Base-by-base conservation (phyloP, 2,888 invertebrate genomes). In the Salpingus planirostris region DNA sequence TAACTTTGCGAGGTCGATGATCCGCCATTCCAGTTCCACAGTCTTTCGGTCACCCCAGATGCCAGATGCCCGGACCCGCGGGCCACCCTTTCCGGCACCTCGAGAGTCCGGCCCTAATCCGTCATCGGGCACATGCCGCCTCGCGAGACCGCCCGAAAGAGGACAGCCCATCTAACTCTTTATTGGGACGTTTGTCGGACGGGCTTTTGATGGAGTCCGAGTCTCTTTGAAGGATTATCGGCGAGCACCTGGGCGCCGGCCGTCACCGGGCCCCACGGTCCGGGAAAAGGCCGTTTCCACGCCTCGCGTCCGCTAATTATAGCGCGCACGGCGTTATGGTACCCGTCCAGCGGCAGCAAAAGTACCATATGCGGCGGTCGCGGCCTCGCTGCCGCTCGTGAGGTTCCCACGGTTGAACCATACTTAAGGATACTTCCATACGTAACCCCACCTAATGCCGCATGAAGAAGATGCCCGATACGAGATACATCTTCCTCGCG, bases 1-100 rank as follows among this genome's bases (percentile, higher is more conserved):
- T 63, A 62, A 63, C 64, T 64, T 62, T 54, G 62, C 62, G 62
- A 64, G 64, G 62, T 62, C 60, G 55, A 60, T 54, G 61, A 59
- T 61, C 62, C 58, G 62, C 61, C 61, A 64, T 63, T 64, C 64
- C 62, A 64, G 61, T 63, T 64, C 62, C 41, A 43, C 38, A 40
- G 36, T 46, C 45, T 47, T 47, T 47, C 47, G 47, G 47, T 46
- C 45, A 46, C 42, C 42, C 40, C 45, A 43, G 42, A 44, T 47
- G 43, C 47, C 44, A 38, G 44, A 43, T 44, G 44, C 46, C n/a
- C n/a, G n/a, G n/a, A n/a, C n/a, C n/a, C n/a, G n/a, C n/a, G n/a
- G n/a, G n/a, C n/a, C n/a, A n/a, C n/a, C n/a, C n/a, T n/a, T n/a
- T n/a, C n/a, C n/a, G n/a, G n/a, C n/a, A n/a, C n/a, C n/a, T n/a